Base-by-base conservation (phyloP, 2,888 invertebrate genomes). In the Sinodicranocentrus sp. region DNA sequence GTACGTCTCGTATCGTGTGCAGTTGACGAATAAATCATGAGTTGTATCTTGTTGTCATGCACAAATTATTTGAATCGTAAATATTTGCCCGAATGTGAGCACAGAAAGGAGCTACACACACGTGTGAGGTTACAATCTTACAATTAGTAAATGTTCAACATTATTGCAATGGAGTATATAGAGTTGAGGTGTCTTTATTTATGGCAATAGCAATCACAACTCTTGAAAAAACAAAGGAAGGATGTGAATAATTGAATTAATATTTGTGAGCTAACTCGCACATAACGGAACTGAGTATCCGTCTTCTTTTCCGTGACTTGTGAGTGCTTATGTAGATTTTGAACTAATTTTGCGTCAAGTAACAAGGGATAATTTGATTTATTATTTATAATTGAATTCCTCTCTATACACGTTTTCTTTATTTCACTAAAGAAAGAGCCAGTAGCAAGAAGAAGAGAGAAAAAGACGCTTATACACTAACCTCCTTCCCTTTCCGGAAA, bases 201-300 rank as follows among this genome's bases (percentile, higher is more conserved):
- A 21, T 23, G 5, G 33, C 17, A 63, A 33, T 19, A 52, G n/a
- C 52, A 52, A 59, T 59, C 8, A 59, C 17, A 59, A 59, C 21
- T 23, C 15, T 21, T 59, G 23, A 59, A 59, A 25, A 59, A 39
- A 82, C 73, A 75, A 82, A 82, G 75, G 75, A 82, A 75, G 75
- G 82, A 82, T 82, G 82, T 82, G 73, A 63, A 75, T 82, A 76
- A 82, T 82, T 70, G 75, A 75, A 70, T 82, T 82, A 82, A 82
- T 82, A 82, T 73, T 73, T 59, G 73, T 82, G 57, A 26, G 72
- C 61, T 72, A 72, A 21, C n/a, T 21, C 17, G 28, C 77, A 63
- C 67, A 65, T 73, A 73, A 82, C 82, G 82, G 82, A 82, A 82
- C 73, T 82, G 52, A 82, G 48, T 75, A 72, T 79, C 79, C 79